phyloP scores from a whole-genome alignment of 2,888 invertebrate genomes.

The Branchipolynoe longqiensis region DNA sequence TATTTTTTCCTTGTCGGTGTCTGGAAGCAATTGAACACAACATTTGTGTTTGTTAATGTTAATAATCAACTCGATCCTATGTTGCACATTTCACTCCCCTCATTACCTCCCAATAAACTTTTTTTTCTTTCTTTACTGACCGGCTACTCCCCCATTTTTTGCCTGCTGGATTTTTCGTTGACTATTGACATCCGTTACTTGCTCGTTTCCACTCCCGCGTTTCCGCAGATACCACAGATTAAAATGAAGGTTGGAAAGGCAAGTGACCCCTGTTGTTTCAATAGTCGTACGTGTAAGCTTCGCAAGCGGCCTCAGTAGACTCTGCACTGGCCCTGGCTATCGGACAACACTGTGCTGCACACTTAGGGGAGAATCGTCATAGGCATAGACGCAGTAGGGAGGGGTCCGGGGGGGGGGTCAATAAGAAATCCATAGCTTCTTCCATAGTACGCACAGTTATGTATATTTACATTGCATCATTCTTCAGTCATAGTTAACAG shows the following conservation, averaged over 20 bases:
- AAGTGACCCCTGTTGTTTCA: conserved; percentile 50
- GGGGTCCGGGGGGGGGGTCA: too few species aligned
- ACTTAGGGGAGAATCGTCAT: conserved; percentile 2
- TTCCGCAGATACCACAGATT: conserved; percentile 44
- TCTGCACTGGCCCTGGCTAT: conserved; percentile 51
- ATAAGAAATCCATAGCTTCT: too few species aligned
- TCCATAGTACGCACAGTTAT: too few species aligned
- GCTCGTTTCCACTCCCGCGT: conserved; percentile 22
- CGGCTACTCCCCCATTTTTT: too few species aligned
- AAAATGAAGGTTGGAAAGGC: conserved; percentile 55
- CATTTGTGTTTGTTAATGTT: too few species aligned
- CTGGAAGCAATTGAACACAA: too few species aligned
- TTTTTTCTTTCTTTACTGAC: not conserved
- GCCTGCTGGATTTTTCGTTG: not conserved
- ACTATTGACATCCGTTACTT: conserved; percentile 20
- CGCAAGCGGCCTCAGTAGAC: conserved; percentile 39
- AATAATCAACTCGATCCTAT: not conserved
- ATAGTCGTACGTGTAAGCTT: conserved; percentile 47
- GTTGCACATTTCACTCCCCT: not conserved
- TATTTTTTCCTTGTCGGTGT: too few species aligned
- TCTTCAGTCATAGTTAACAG: too few species aligned
- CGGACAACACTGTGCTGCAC: too few species aligned
- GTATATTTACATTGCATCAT: too few species aligned
- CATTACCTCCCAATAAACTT: too few species aligned
- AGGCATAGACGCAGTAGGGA: conserved; percentile 22